phyloP scores from a whole-genome alignment of 2,797 vertebrate genomes.

The Cephalopachus bancanus region DNA sequence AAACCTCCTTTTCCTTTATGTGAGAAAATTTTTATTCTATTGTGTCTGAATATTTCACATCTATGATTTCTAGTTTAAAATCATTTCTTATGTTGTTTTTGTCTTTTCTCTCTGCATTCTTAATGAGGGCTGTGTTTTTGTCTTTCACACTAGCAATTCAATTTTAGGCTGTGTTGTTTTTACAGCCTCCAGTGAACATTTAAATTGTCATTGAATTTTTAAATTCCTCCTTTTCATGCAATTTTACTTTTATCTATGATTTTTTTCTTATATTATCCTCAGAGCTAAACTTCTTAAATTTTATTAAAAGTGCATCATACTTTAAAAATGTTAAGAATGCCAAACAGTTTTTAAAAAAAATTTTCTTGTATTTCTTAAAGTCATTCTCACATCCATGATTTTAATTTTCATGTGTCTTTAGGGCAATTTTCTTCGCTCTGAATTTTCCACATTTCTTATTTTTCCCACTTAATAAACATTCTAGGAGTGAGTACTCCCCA shows the following conservation, averaged over 20 bases:
- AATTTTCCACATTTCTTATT: not conserved
- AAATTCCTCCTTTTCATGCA: not conserved
- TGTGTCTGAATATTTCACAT: not conserved
- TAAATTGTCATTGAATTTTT: not conserved
- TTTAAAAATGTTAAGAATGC: not conserved
- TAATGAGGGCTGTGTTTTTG: not conserved
- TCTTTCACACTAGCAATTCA: slow-evolving; percentile 43
- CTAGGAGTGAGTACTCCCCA: not conserved
- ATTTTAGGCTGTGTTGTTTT: slow-evolving; percentile 17
- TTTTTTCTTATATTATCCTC: not conserved
- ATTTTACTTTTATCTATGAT: slow-evolving; percentile 2
- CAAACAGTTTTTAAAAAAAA: not conserved
- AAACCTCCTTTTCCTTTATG: not conserved
- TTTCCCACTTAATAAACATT: not conserved
- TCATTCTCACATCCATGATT: not conserved
- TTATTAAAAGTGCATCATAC: slow-evolving; percentile 8
- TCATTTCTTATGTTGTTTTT: not conserved
- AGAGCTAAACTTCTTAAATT: slow-evolving; percentile 34
- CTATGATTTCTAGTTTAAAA: slow-evolving; percentile 12
- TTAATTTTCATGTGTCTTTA: slow-evolving; percentile 33
- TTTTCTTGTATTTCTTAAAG: slow-evolving; percentile 10
- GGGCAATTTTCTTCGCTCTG: not conserved
- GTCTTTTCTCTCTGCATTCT: not conserved
- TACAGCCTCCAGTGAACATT: slow-evolving; percentile 22
- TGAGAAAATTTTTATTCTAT: not conserved